Evolutionary conservation across 2,797 vertebrate genomes (phyloP).

Genomic region (Pantherophis alleghaniensis): DNA sequence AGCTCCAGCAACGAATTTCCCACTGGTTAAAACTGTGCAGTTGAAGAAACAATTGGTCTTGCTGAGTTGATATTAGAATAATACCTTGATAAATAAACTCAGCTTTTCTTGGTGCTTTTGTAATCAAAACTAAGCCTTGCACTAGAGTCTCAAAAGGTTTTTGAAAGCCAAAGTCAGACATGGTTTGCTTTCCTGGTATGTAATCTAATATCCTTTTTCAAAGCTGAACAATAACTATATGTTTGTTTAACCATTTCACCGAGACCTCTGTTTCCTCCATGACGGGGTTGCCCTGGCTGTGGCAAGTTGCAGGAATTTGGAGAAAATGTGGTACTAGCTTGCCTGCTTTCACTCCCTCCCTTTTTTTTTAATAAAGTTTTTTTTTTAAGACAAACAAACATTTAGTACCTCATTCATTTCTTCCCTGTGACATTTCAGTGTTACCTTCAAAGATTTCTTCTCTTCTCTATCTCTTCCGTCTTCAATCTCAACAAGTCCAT

Average conservation of each 20-base stretch:
- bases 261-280: constrained; percentile 48
- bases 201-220: constrained; percentile 73
- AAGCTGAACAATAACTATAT: constrained; percentile 67
- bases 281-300: constrained; percentile 48
- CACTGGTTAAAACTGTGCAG: background rate
- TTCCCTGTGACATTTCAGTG: too few relatives aligned
- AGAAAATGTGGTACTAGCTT: constrained; percentile 44
- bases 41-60: constrained; percentile 35
- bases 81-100: constrained; percentile 65
- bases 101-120: constrained; percentile 47
- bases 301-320: constrained; percentile 61
- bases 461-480: too few relatives aligned
- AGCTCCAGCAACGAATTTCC: constrained; percentile 33
- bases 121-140: constrained; percentile 60
- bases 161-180: constrained; percentile 60
- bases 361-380: too few relatives aligned
- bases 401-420: too few relatives aligned
- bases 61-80: constrained; percentile 63
- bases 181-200: constrained; percentile 61
- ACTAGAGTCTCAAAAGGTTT: constrained; percentile 51
- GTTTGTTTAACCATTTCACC: constrained; percentile 72
- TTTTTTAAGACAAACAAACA: too few relatives aligned
- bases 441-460: too few relatives aligned
- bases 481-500: too few relatives aligned
- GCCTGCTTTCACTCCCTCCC: constrained; percentile 35